Evolutionary conservation across 2,888 invertebrate genomes (phyloP), one percentile per base, ranked within the genome.

Genomic region (Disparrhopalites patrizii): DNA sequence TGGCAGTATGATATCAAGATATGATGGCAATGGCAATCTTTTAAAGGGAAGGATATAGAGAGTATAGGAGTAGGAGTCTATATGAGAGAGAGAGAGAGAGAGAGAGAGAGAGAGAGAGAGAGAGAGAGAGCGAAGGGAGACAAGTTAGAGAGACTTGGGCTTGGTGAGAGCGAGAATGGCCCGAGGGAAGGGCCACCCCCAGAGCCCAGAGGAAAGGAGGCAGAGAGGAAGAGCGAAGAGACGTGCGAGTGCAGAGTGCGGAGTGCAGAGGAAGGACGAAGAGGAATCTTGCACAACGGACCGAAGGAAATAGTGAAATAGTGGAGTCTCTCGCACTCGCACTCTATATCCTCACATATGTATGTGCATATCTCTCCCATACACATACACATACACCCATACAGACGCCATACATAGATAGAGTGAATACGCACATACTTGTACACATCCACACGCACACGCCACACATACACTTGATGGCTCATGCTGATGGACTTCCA

Each of bases 11-110:
- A 33, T 33, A 30, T 55, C 30, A n/a, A n/a, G 43, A 43, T 20
- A 18, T 43, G 20, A 43, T 43, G 43, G 43, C 13, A 18, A 33
- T 10, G 8, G 51, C 23, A 23, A 51, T 23, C 30, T 30, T 33
- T 25, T 55, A 55, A 55, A 55, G 33, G n/a, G n/a, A n/a, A 43
- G 5, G 4, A 43, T 43, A 20, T 4, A 43, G 43, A 43, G 43
- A 43, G 33, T n/a, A n/a, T n/a, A n/a, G n/a, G 15, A 10, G 8
- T 36, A 7, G 15, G 36, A 36, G 8, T 36, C 36, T 36, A 36
- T 36, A 36, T 36, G 7, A 36, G 7, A 36, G 36, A 15, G 7
- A 36, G 36, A 36, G 36, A 36, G 36, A 36, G 36, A 36, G 36
- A 36, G 36, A 36, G 36, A 36, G 36, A 36, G 36, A 36, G 36